Evolutionary conservation across 2,113 vertebrate species (phyloP), one percentile per base, ranked within the genome.

Genomic region (Dermatemys mawii): DNA sequence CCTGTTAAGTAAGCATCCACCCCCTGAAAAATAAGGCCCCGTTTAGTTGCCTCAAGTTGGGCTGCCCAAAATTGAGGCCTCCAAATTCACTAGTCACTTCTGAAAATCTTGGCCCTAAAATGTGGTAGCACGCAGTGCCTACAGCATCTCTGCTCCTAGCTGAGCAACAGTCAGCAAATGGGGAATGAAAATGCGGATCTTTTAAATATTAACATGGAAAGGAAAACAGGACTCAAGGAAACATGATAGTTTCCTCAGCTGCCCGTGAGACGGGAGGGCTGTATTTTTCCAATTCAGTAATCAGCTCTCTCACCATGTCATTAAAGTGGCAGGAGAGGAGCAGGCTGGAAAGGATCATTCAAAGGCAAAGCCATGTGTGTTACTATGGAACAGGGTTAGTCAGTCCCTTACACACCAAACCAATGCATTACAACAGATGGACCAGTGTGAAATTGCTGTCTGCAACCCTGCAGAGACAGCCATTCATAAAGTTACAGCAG

Each of bases 151-250:
- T 27, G 22, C 2, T 92, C 78, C 91, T 38, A 82, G 29, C 27
- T 41, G 78, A 79, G 49, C 53, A 81, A 35, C 17, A 8, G 82
- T 29, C 55, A 85, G 88, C 67, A 88, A 97, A 93, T 24, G 70
- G 57, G 44, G 87, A 95, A 96, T 96, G 32, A 95, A 95, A 83
- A 17, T 44, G 49, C n/a, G 48, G 3, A 4, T 83, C 78, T 96
- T 95, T 83, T 83, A 95, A 88, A 21, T 92, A 57, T 75, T 93
- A 92, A 92, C 88, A 90, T 84, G 70, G 94, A 96, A 89, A 79
- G 50, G 83, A 84, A 93, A 87, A 6, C 3, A 93, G 76, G 88
- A 88, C 82, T 84, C 82, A 90, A 80, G 44, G 90, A 94, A 92
- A 91, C 6, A 86, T 27, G 70, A 93, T 88, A 86, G 81, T 21